These are phyloP conservation scores for Campoplex nolae DNA, from an alignment of 2,888 invertebrate species.

Conservation along the genomic window DNA sequence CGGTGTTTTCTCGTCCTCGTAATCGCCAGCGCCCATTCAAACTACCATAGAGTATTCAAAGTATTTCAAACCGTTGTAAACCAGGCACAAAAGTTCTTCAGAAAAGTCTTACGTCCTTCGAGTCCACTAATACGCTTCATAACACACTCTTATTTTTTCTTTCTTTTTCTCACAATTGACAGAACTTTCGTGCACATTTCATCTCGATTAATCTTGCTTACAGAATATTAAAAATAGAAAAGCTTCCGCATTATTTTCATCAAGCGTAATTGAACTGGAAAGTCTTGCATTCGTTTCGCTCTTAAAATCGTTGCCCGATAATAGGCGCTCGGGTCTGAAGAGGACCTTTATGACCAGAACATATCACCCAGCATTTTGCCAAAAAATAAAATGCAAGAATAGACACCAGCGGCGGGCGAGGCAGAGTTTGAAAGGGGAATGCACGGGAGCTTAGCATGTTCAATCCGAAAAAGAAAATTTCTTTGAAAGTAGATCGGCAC, in stretches of 20 bases:
- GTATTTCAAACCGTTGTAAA: neutral
- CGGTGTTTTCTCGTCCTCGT: conserved; percentile 9
- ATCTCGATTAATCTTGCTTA: neutral
- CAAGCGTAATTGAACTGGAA: neutral
- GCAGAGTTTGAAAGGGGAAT: neutral
- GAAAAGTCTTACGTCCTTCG: neutral
- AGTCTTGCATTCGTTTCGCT: neutral
- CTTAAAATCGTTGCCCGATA: conserved; percentile 20
- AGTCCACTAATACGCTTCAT: neutral
- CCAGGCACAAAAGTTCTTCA: neutral
- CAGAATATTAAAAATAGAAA: neutral
- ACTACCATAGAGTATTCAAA: neutral
- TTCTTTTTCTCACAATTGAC: neutral
- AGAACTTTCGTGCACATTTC: neutral
- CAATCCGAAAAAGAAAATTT: conserved; percentile 55
- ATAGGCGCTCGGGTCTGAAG: neutral
- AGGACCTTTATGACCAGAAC: neutral
- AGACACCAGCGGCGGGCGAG: neutral
- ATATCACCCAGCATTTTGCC: neutral
- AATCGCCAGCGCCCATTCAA: neutral
- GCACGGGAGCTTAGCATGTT: neutral
- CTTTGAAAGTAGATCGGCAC: conserved; percentile 43
- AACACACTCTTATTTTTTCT: neutral
- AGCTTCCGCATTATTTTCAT: neutral
- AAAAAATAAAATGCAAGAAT: neutral